These are phyloP conservation scores for Nudaria mundana DNA, from an alignment of 2,888 invertebrate genomes.

Conservation along the genomic window DNA sequence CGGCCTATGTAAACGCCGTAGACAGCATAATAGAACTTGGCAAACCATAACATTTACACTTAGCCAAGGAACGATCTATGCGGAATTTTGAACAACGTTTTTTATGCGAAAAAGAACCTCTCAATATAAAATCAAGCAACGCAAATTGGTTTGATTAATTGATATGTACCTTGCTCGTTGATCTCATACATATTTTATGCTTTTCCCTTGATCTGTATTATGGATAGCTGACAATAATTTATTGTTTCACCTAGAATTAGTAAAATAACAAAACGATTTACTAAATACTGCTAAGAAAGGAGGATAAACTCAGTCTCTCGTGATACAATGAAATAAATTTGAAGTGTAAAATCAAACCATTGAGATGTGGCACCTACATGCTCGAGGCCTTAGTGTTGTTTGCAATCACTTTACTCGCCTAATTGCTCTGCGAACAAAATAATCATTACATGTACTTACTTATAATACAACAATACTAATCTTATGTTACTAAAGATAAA, in stretches of 20 bases:
- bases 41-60: conserved; percentile 42
- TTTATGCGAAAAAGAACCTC: conserved; percentile 76
- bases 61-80: conserved; percentile 36
- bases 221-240: conserved; percentile 48
- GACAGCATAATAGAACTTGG: conserved; percentile 40
- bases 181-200: conserved; percentile 40
- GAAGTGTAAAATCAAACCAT: conserved; percentile 61
- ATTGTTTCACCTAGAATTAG: conserved; percentile 46
- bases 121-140: conserved; percentile 41
- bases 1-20: background rate
- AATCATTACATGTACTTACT: too few species aligned
- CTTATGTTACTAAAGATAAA: too few species aligned
- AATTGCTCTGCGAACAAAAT: conserved; percentile 52
- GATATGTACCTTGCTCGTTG: conserved; percentile 71
- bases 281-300: conserved; percentile 73
- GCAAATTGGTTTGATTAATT: conserved; percentile 54
- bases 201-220: conserved; percentile 33
- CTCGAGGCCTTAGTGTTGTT: conserved; percentile 34
- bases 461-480: too few species aligned
- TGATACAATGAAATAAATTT: conserved; percentile 64
- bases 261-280: conserved; percentile 66
- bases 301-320: conserved; percentile 76
- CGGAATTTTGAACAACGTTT: conserved; percentile 73
- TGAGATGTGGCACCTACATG: conserved; percentile 55
- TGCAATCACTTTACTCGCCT: conserved; percentile 47